These are phyloP conservation scores for Mycalesis mineus DNA, from an alignment of 2,888 invertebrate species.

Conservation along the genomic window DNA sequence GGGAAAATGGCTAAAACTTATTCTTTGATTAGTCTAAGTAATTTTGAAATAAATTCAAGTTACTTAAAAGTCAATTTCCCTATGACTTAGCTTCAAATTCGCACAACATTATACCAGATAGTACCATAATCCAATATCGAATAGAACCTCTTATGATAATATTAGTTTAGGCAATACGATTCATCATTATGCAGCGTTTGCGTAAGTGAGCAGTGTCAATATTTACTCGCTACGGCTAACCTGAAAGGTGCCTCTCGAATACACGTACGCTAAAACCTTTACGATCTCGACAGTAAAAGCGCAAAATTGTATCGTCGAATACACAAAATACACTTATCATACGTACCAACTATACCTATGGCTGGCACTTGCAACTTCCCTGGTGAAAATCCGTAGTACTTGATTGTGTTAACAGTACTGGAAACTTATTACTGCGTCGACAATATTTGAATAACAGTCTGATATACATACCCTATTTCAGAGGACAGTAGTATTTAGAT, in stretches of 20 bases:
- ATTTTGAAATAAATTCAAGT: too few species aligned
- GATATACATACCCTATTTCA: too few species aligned
- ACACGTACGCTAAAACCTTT: constrained; percentile 26
- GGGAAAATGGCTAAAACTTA: too few species aligned
- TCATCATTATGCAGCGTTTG: constrained; percentile 32
- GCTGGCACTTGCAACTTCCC: too few species aligned
- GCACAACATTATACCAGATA: neutral
- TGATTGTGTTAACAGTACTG: too few species aligned
- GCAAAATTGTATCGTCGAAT: neutral
- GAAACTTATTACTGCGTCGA: too few species aligned
- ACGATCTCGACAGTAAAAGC: constrained; percentile 23
- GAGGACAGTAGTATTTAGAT: too few species aligned
- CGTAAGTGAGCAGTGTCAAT: constrained; percentile 45
- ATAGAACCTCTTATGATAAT: constrained; percentile 14
- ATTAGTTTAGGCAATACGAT: constrained; percentile 25
- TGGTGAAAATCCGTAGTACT: too few species aligned
- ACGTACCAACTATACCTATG: too few species aligned
- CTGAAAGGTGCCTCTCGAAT: constrained; percentile 44
- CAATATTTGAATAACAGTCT: too few species aligned
- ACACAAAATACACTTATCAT: neutral
- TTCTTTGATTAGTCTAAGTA: too few species aligned
- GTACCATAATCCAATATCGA: constrained; percentile 9
- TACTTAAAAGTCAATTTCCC: too few species aligned
- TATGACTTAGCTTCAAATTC: neutral
- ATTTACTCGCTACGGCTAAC: constrained; percentile 42